phyloP scores from a whole-genome alignment of 2,888 invertebrate species.

The Petrolisthes cinctipes region DNA sequence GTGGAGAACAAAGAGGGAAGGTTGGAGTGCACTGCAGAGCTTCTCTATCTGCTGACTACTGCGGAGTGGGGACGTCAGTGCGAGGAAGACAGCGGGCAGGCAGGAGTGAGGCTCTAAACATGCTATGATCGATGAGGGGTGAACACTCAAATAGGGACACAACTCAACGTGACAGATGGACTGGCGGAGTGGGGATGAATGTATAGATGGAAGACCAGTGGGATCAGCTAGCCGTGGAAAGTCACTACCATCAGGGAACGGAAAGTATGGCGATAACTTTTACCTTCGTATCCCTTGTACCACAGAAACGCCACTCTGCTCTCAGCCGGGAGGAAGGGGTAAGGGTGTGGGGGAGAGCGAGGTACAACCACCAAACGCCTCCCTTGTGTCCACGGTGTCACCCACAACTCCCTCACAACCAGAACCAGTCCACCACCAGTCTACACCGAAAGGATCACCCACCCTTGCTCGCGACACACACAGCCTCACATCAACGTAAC shows the following conservation, averaged over 20 bases:
- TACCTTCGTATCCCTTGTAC: slow-evolving; percentile 42
- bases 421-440: slow-evolving; percentile 14
- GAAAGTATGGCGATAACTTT: slow-evolving; percentile 24
- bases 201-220: not conserved
- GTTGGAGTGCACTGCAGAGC: slow-evolving; percentile 14
- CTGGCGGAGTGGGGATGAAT: not conserved
- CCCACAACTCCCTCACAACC: slow-evolving; percentile 12
- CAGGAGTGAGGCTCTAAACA: not conserved
- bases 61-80: not conserved
- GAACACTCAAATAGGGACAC: not conserved
- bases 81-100: not conserved
- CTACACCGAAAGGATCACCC: slow-evolving; percentile 19
- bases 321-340: slow-evolving; percentile 11
- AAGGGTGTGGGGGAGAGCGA: not conserved
- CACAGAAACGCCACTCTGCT: slow-evolving; percentile 15
- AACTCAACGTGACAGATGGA: not conserved
- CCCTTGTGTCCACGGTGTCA: not conserved
- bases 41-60: not conserved
- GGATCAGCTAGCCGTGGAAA: not conserved
- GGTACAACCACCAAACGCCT: too few species aligned
- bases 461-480: not conserved
- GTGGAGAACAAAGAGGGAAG: not conserved
- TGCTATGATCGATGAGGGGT: slow-evolving; percentile 25
- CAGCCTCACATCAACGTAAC: slow-evolving; percentile 39
- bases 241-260: not conserved